Conservation (phyloP, 2,113 vertebrate species). For the Microtus pennsylvanicus region DNA sequence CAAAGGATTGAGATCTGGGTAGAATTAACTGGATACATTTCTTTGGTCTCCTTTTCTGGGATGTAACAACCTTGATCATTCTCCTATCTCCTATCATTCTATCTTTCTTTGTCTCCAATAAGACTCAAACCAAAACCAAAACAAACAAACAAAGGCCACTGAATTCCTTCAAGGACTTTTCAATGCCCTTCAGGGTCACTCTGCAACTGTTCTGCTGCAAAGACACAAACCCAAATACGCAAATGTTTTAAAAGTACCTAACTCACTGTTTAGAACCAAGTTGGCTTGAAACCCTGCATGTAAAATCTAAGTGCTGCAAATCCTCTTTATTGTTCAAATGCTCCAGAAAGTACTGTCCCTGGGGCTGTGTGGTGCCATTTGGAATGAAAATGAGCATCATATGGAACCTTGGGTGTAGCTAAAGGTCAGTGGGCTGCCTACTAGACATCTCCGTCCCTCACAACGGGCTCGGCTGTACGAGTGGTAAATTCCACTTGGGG, state of each 20-base stretch:
- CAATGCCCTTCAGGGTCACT: not conserved
- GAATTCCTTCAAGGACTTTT: not conserved
- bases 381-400: constrained; percentile 76
- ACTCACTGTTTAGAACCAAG: constrained; percentile 66
- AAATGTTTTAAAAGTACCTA: constrained; percentile 66
- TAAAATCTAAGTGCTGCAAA: constrained; percentile 74
- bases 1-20: not conserved
- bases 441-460: constrained; percentile 69
- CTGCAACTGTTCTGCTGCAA: constrained; percentile 28
- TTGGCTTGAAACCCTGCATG: constrained; percentile 52
- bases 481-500: constrained; percentile 53
- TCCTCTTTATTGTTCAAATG: constrained; percentile 77
- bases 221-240: constrained; percentile 30
- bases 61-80: not conserved
- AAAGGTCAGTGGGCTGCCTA: constrained; percentile 79
- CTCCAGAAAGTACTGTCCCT: constrained; percentile 71
- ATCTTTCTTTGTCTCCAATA: not conserved
- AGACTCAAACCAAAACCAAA: not conserved
- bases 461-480: constrained; percentile 30
- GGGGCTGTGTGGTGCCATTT: constrained; percentile 70
- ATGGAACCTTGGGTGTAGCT: constrained; percentile 65
- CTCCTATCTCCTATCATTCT: not conserved
- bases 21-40: not conserved
- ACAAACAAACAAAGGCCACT: not conserved
- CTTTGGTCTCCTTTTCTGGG: constrained; percentile 10